phyloP scores from a whole-genome alignment of 2,113 vertebrate genomes.

The Thomomys bottae region DNA sequence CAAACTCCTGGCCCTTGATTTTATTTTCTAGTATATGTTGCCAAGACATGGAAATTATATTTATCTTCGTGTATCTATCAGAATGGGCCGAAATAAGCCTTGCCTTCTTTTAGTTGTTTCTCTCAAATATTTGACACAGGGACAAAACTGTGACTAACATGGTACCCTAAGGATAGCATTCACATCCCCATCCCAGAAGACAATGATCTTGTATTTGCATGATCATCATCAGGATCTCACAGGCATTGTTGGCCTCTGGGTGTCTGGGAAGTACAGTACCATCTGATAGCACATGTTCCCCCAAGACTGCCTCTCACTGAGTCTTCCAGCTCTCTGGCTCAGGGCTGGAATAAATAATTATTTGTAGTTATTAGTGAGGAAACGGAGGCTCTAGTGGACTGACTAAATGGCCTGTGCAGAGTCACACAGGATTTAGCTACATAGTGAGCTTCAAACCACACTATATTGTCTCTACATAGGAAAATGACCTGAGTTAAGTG shows the following conservation, averaged over 20 bases:
- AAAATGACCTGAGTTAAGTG: neutral
- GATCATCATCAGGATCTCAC: neutral
- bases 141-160: neutral
- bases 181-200: neutral
- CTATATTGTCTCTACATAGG: too few relatives aligned
- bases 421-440: neutral
- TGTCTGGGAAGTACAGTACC: rapidly evolving
- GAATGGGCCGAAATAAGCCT: neutral
- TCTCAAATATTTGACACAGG: neutral
- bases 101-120: neutral
- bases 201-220: neutral
- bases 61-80: neutral
- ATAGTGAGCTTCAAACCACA: neutral
- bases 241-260: rapidly evolving
- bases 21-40: neutral
- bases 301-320: neutral
- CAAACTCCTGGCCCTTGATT: too few relatives aligned
- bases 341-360: neutral
- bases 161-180: neutral
- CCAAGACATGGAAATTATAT: neutral
- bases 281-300: neutral
- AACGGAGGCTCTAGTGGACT: neutral
- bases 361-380: neutral
- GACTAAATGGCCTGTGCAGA: neutral
- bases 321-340: neutral